A percentile compares a stretch with the other conserved stretches of the same genome.
These are phyloP conservation scores for Notodonta dromedarius DNA, from an alignment of 2,888 invertebrate species.

Conservation along the genomic window DNA sequence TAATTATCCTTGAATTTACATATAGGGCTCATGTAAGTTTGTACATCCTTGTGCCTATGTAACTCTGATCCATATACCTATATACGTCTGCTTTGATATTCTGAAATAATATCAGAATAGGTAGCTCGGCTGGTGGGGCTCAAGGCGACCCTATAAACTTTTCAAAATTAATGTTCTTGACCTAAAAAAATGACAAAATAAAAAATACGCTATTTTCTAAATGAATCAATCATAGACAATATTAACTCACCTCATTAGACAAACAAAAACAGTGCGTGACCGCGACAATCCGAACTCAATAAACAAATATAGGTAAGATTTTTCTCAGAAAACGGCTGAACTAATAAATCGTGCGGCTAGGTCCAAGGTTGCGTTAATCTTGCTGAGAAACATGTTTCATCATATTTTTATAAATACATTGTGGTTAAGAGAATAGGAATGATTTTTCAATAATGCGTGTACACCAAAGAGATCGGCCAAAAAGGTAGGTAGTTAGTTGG, in stretches of 20 bases:
- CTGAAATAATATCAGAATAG: too few relatives aligned
- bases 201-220: neutral
- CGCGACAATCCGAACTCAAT: constrained; percentile 22
- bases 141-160: too few relatives aligned
- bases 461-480: too few relatives aligned
- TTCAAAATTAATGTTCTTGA: neutral
- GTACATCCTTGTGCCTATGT: too few relatives aligned
- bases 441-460: neutral
- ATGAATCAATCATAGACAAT: constrained; percentile 12
- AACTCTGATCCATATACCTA: too few relatives aligned
- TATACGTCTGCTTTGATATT: too few relatives aligned
- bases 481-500: too few relatives aligned
- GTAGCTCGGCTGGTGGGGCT: too few relatives aligned
- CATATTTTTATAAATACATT: constrained; percentile 14
- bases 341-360: constrained; percentile 35
- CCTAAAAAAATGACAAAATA: neutral
- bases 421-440: constrained; percentile 1
- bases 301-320: constrained; percentile 26
- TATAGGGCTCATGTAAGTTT: too few relatives aligned
- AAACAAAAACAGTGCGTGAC: constrained; percentile 6
- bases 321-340: constrained; percentile 37
- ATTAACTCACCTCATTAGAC: constrained; percentile 2
- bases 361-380: constrained; percentile 20
- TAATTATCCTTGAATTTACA: too few relatives aligned
- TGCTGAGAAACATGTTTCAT: constrained; percentile 14